Evolutionary conservation across 2,113 vertebrate genomes (phyloP).

Genomic region (Hyperoodon ampullatus): DNA sequence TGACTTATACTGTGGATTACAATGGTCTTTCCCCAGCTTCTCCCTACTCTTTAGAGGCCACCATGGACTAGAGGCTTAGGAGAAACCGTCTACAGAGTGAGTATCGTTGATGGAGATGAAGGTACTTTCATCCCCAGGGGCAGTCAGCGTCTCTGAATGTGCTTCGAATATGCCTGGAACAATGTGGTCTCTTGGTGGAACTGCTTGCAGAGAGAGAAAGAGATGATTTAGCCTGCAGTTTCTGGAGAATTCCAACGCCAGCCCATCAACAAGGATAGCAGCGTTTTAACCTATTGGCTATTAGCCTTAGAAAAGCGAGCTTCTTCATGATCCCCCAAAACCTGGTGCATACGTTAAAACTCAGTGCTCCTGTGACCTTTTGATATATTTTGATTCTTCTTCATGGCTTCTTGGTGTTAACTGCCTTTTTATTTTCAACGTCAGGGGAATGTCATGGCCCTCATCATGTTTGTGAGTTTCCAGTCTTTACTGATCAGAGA

Average conservation of each 20-base stretch:
- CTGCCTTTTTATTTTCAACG: background rate
- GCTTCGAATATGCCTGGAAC: background rate
- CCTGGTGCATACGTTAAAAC: rapidly evolving
- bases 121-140: background rate
- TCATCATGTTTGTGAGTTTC: background rate
- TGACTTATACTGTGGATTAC: background rate
- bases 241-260: background rate
- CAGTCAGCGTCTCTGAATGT: background rate
- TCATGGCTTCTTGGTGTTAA: background rate
- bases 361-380: background rate
- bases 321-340: background rate
- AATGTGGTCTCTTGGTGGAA: background rate
- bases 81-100: background rate
- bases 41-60: background rate
- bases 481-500: background rate
- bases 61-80: background rate
- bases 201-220: background rate
- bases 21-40: background rate
- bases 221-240: background rate
- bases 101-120: background rate
- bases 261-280: background rate
- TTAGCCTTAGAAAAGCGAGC: background rate
- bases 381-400: background rate
- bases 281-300: background rate
- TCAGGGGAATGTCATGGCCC: rapidly evolving